Percentiles rank a stretch among this genome's conserved stretches.
Conservation (phyloP, 1,140 invertebrate genomes). For the Polyergus mexicanus region DNA sequence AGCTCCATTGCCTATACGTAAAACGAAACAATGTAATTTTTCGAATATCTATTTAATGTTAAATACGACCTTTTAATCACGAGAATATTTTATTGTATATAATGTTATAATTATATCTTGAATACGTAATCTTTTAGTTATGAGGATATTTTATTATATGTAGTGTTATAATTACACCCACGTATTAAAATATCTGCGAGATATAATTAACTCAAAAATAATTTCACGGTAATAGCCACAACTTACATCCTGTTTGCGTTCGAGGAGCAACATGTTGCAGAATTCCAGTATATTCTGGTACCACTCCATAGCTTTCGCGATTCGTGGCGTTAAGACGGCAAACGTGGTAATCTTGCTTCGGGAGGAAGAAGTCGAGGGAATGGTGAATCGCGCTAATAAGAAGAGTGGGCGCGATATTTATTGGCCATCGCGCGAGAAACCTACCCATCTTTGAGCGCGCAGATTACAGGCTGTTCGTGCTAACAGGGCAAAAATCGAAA, state of each 20-base stretch:
- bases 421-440: constrained; percentile 65
- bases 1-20: not conserved
- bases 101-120: constrained; percentile 9
- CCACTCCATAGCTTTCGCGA: constrained; percentile 41
- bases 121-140: constrained; percentile 2
- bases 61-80: not conserved
- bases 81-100: not conserved
- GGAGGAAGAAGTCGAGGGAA: constrained; percentile 54
- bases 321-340: constrained; percentile 37
- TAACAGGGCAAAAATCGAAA: constrained; percentile 66
- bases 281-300: constrained; percentile 42
- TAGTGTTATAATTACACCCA: constrained; percentile 21
- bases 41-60: not conserved
- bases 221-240: constrained; percentile 49
- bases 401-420: constrained; percentile 75
- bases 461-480: constrained; percentile 72
- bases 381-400: constrained; percentile 70
- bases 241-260: constrained; percentile 40
- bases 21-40: not conserved
- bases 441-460: constrained; percentile 50
- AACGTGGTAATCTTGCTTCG: constrained; percentile 51
- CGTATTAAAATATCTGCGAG: not conserved
- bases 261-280: constrained; percentile 5
- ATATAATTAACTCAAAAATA: constrained; percentile 37
- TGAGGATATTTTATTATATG: not conserved